These are phyloP conservation scores for Burhinus oedicnemus DNA, from an alignment of 2,113 vertebrate genomes.

Conservation along the genomic window DNA sequence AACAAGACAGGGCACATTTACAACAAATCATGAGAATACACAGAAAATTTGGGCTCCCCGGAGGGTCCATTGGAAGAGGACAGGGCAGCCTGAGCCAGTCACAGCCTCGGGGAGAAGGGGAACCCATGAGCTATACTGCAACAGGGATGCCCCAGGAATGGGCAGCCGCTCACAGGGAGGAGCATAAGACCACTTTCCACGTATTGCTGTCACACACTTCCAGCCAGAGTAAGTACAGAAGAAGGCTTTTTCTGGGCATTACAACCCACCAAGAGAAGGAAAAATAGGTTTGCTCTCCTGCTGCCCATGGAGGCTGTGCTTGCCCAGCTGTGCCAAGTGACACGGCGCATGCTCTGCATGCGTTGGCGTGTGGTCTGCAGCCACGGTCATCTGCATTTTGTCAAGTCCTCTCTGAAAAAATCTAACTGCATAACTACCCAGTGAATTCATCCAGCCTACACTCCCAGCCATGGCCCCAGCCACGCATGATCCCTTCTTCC, in stretches of 20 bases:
- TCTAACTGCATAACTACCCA: not conserved
- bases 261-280: not conserved
- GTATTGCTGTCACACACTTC: not conserved
- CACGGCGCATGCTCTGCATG: accelerated
- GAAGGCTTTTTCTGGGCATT: not conserved
- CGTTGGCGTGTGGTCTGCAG: not conserved
- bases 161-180: not conserved
- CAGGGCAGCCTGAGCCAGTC: not conserved
- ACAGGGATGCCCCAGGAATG: accelerated
- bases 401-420: not conserved
- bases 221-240: not conserved
- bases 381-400: not conserved
- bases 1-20: not conserved
- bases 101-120: not conserved
- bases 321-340: not conserved
- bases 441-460: not conserved
- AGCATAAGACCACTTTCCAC: not conserved
- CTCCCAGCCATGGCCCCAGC: not conserved
- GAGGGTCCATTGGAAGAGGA: not conserved
- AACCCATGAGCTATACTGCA: not conserved
- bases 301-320: not conserved
- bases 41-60: not conserved
- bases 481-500: not conserved
- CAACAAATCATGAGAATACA: not conserved
- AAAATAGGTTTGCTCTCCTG: not conserved